Conservation (phyloP, 2,797 vertebrate genomes). For the Rhadinocentrus ornatus region DNA sequence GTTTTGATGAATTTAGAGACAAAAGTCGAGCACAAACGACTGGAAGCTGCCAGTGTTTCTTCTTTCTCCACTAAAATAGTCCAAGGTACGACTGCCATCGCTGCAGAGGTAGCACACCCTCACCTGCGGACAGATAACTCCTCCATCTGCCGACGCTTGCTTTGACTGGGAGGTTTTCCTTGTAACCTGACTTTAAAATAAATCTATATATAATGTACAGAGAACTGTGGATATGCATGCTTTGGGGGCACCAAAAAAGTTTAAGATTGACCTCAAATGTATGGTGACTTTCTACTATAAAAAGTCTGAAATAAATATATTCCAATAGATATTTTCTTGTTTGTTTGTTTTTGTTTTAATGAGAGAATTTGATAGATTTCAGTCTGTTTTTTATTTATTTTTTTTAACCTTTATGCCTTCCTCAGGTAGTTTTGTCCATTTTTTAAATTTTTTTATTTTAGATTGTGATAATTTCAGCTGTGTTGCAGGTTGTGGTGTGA, state of each 20-base stretch:
- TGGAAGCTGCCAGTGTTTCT: slow-evolving; percentile 85
- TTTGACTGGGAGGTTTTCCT: slow-evolving; percentile 54
- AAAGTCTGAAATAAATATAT: slow-evolving; percentile 71
- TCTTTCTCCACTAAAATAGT: slow-evolving; percentile 80
- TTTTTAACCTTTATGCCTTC: no score
- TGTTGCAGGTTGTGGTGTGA: no score
- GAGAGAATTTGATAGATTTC: neutral
- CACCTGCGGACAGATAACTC: slow-evolving; percentile 37
- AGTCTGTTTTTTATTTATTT: no score
- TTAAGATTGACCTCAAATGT: slow-evolving; percentile 71
- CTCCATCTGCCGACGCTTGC: slow-evolving; percentile 35
- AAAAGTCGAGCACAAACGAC: slow-evolving; percentile 79
- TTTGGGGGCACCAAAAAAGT: slow-evolving; percentile 64
- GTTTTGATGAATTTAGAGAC: slow-evolving; percentile 83
- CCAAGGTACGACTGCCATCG: slow-evolving; percentile 60
- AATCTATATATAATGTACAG: slow-evolving; percentile 47
- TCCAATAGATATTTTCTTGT: slow-evolving; percentile 55
- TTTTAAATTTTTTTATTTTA: no score
- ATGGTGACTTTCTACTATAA: slow-evolving; percentile 73
- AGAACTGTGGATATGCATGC: slow-evolving; percentile 72
- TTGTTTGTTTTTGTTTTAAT: slow-evolving; percentile 11
- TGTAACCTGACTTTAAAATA: neutral
- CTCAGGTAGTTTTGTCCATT: no score
- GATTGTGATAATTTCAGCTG: no score
- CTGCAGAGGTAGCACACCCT: slow-evolving; percentile 55